Base-by-base conservation (phyloP, 2,888 invertebrate genomes). In the Coleophora deauratella region DNA sequence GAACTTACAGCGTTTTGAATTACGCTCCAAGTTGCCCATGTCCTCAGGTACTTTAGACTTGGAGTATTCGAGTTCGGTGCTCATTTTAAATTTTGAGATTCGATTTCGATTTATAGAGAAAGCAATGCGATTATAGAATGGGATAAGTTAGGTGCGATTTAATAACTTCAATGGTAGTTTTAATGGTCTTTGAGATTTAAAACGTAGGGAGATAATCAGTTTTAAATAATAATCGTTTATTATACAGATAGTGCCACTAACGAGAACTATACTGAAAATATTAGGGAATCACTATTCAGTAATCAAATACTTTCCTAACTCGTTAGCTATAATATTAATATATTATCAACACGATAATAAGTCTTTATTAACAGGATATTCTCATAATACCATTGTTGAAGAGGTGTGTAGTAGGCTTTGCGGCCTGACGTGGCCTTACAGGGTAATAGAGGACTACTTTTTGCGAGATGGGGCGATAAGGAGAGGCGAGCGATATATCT, bases 401-500 rank as follows among this genome's bases (percentile, higher is more conserved):
- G 42, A 48, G 54, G 57, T 54, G 52, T 53, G 45, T 43, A 47
- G 53, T 46, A 59, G 58, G 59, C 57, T 62, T 61, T 59, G 50
- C 54, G 45, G 49, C 41, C 43, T 52, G 48, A 49, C 46, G 47
- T 43, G 49, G 49, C 45, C 43, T 50, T 55, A 58, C 57, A 58
- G 57, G 49, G 61, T 72, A 66, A 80, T 79, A 79, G 77, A 72
- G 71, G 67, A 67, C 65, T 66, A 75, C 74, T 78, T 80, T 78
- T 81, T 73, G 66, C 63, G 48, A 59, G 79, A 80, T 78, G 72
- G 66, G 57, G 55, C 72, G 79, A 77, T 80, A 79, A 74, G 71
- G 68, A 68, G 69, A 82, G 82, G 80, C 78, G 75, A 78, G 72
- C 67, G 72, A 81, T 82, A 80, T 80, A 82, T 82, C 78, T 82